Conservation (phyloP, 2,797 vertebrate genomes). For the Thunnus albacares region DNA sequence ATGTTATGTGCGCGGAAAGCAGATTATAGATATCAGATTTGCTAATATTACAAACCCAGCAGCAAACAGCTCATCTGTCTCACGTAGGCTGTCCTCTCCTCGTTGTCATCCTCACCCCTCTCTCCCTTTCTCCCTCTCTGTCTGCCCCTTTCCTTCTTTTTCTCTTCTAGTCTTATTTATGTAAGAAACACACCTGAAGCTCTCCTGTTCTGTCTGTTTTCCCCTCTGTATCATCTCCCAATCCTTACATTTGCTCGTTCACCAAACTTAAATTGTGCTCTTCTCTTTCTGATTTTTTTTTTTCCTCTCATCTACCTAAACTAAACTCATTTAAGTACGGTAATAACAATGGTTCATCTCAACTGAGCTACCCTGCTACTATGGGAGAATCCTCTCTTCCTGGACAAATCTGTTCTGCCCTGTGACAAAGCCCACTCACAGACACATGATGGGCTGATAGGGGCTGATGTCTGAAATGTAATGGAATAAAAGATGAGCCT, state of each 20-base stretch:
- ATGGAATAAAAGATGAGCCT: constrained; percentile 81
- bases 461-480: constrained; percentile 63
- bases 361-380: constrained; percentile 41
- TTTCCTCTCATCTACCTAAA: constrained; percentile 42
- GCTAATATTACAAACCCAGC: constrained; percentile 66
- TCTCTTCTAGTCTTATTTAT: not conserved
- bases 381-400: constrained; percentile 50
- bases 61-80: constrained; percentile 60
- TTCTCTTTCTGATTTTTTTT: constrained; percentile 20
- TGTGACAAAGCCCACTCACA: constrained; percentile 48
- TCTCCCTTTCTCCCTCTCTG: constrained; percentile 5
- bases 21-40: constrained; percentile 81
- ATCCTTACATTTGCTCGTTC: constrained; percentile 16
- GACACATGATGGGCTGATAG: constrained; percentile 40
- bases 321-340: constrained; percentile 57
- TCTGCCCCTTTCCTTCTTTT: not conserved
- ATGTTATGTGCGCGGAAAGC: constrained; percentile 66
- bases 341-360: constrained; percentile 70
- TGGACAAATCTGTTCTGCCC: constrained; percentile 36
- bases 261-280: constrained; percentile 19
- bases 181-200: not conserved
- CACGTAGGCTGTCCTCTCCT: constrained; percentile 6
- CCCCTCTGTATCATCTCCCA: not conserved
- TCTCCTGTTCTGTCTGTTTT: not conserved
- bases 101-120: not conserved